Evolutionary conservation across 2,888 invertebrate genomes (phyloP).

Genomic region (Drosophila tripunctata): DNA sequence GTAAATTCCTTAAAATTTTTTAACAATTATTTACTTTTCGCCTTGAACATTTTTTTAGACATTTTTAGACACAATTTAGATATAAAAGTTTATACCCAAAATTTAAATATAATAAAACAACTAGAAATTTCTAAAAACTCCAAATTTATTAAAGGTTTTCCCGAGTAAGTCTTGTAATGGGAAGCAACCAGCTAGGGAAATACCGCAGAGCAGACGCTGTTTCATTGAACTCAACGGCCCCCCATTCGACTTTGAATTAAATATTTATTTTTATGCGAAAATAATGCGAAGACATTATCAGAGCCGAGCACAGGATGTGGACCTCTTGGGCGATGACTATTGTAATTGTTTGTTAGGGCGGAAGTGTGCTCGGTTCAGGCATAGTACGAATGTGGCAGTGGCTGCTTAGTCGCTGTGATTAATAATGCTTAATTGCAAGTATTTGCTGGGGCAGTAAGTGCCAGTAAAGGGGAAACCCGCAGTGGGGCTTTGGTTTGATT

Average conservation of each 20-base stretch:
- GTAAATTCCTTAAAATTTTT: no score
- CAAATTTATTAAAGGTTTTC: no score
- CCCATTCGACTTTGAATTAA: slow-evolving; percentile 73
- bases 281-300: slow-evolving; percentile 60
- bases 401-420: slow-evolving; percentile 71
- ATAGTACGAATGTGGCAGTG: slow-evolving; percentile 12
- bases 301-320: slow-evolving; percentile 29
- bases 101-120: no score
- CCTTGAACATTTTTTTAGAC: no score
- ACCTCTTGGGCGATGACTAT: slow-evolving; percentile 56
- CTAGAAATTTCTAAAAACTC: no score
- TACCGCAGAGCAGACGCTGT: neutral
- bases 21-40: no score
- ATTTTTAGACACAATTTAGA: no score
- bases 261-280: slow-evolving; percentile 70
- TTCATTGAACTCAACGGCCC: slow-evolving; percentile 16
- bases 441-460: slow-evolving; percentile 52
- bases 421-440: slow-evolving; percentile 76
- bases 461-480: slow-evolving; percentile 16
- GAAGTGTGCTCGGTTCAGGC: slow-evolving; percentile 59
- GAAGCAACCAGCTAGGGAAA: neutral
- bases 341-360: slow-evolving; percentile 68
- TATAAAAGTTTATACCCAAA: no score
- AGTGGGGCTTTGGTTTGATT: slow-evolving; percentile 59
- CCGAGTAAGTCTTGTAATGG: no score